A percentile compares a stretch with the other conserved stretches of the same genome.
phyloP scores from a whole-genome alignment of 2,113 vertebrate genomes.

The Triplophysa rosa region DNA sequence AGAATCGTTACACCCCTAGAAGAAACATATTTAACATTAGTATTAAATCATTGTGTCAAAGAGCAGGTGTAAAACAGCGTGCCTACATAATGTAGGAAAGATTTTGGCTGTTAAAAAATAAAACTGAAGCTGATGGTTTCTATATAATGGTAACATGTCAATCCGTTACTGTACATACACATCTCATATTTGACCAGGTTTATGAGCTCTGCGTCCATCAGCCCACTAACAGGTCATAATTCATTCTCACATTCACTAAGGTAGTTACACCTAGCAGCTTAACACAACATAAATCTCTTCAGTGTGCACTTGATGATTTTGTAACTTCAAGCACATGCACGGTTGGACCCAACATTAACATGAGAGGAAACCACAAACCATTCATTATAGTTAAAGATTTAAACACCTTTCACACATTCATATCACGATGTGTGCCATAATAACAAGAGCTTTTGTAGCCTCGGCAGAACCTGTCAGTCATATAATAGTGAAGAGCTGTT shows the following conservation, averaged over 20 bases:
- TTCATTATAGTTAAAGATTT: neutral
- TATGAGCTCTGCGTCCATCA: conserved; percentile 7
- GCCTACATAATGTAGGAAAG: no score
- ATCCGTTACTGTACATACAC: neutral
- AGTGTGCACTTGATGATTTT: conserved; percentile 8
- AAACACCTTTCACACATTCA: no score
- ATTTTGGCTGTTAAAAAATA: no score
- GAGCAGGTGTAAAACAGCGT: neutral
- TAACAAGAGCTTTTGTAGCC: no score
- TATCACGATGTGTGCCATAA: no score
- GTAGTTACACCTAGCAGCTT: conserved; percentile 16
- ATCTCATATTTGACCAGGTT: neutral
- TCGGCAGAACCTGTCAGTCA: no score
- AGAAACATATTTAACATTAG: no score
- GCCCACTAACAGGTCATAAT: conserved; percentile 13
- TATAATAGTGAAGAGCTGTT: no score
- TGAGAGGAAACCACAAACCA: conserved; percentile 1
- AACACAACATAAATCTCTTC: conserved; percentile 15
- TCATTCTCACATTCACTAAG: conserved; percentile 28
- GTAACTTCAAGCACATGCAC: neutral
- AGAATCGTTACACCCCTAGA: no score
- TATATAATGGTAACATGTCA: neutral
- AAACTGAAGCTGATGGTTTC: neutral
- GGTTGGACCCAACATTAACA: neutral
- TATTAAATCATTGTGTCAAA: no score